phyloP scores from a whole-genome alignment of 2,888 invertebrate genomes.

The Dicyrtomina minuta region DNA sequence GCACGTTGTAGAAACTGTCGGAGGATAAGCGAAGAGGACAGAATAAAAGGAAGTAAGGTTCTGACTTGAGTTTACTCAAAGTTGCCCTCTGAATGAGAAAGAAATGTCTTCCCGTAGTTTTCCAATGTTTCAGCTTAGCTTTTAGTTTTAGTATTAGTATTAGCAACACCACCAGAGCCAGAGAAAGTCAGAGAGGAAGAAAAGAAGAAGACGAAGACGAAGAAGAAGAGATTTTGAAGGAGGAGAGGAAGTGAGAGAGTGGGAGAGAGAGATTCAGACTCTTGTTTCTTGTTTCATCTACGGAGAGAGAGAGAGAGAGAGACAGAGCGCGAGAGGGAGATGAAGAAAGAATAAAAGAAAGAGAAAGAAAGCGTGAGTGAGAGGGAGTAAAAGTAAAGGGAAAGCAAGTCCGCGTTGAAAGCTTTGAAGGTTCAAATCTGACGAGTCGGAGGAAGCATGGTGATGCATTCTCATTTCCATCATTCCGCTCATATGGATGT shows the following conservation, averaged over 20 bases:
- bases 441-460: neutral
- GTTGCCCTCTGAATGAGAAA: conserved; percentile 5
- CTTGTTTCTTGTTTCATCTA: neutral
- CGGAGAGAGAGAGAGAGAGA: conserved; percentile 15
- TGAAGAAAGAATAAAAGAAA: conserved; percentile 3
- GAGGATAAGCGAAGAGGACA: conserved; percentile 9
- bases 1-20: neutral
- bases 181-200: neutral
- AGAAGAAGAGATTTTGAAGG: neutral
- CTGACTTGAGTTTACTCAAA: conserved; percentile 17
- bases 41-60: conserved; percentile 17
- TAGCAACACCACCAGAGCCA: no score
- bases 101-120: neutral
- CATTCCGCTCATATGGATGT: conserved; percentile 13
- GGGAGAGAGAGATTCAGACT: no score
- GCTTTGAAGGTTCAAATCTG: no score
- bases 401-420: no score
- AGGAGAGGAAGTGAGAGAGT: neutral
- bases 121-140: neutral
- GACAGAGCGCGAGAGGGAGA: conserved; percentile 17
- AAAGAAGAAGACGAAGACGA: neutral
- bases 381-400: conserved; percentile 20
- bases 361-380: conserved; percentile 35
- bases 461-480: conserved; percentile 25
- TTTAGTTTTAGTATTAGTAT: neutral